Evolutionary conservation across 2,888 invertebrate genomes (phyloP).

Genomic region (Dasysyrphus tricinctus): DNA sequence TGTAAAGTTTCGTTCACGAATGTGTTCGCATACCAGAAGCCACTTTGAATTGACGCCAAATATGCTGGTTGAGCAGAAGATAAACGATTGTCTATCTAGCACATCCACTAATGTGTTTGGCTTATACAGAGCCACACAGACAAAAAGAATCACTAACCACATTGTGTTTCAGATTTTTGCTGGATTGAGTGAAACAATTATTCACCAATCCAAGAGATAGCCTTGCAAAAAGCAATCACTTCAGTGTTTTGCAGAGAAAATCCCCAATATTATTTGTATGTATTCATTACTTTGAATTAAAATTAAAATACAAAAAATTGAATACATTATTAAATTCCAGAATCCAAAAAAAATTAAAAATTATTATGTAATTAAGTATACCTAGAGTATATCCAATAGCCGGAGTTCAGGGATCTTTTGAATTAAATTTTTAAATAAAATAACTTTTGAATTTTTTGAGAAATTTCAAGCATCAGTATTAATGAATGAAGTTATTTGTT

Average conservation of each 20-base stretch:
- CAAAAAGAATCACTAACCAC: constrained; percentile 18
- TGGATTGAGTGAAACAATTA: constrained; percentile 58
- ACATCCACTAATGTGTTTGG: constrained; percentile 30
- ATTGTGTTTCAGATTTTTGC: constrained; percentile 42
- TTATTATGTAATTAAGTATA: no score
- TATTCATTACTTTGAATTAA: not conserved
- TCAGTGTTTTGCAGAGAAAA: not conserved
- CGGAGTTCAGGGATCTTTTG: no score
- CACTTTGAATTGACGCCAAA: constrained; percentile 71
- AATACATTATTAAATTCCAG: no score
- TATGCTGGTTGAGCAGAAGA: constrained; percentile 54
- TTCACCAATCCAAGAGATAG: constrained; percentile 43
- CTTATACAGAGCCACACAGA: constrained; percentile 7
- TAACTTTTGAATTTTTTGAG: no score
- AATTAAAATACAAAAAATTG: not conserved
- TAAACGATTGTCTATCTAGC: constrained; percentile 63
- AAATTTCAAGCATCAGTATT: no score
- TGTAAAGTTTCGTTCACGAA: constrained; percentile 46
- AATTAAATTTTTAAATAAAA: no score
- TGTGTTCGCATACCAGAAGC: constrained; percentile 67
- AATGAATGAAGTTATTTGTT: no score
- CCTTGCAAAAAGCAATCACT: constrained; percentile 32
- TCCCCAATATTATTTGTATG: not conserved
- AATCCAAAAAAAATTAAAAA: no score
- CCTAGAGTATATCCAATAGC: no score